phyloP scores from a whole-genome alignment of 2,888 invertebrate genomes.

The Andrena hattorfiana region DNA sequence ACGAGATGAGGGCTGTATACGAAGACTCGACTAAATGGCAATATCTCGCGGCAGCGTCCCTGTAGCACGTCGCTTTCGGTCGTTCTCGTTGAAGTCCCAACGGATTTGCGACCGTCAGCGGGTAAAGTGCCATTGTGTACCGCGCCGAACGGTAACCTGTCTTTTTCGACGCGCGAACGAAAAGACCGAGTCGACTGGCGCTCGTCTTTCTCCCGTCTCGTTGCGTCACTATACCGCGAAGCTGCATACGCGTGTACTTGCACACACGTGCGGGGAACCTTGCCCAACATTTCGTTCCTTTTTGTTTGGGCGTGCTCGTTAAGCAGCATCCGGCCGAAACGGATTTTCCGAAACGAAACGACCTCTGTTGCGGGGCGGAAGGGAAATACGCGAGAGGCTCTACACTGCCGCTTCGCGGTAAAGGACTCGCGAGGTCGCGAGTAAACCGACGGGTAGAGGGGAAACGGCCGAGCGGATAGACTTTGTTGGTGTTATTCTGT shows the following conservation, averaged over 20 bases:
- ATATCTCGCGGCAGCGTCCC: not conserved
- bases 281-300: slow-evolving; percentile 31
- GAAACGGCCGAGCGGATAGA: not conserved
- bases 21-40: not conserved
- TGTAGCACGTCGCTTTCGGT: not conserved
- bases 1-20: not conserved
- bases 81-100: not conserved
- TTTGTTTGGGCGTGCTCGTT: slow-evolving; percentile 32
- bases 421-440: slow-evolving; percentile 16
- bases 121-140: slow-evolving; percentile 23
- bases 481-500: not conserved
- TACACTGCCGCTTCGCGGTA: not conserved
- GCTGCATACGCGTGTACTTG: slow-evolving; percentile 16
- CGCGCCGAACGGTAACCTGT: slow-evolving; percentile 8
- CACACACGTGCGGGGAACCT: slow-evolving; percentile 62
- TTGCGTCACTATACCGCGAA: slow-evolving; percentile 61
- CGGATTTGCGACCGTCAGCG: slow-evolving; percentile 22
- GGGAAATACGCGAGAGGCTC: not conserved
- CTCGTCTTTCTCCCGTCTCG: slow-evolving; percentile 40
- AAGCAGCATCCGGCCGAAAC: not conserved
- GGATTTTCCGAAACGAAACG: slow-evolving; percentile 2
- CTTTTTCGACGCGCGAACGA: slow-evolving; percentile 21
- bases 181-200: slow-evolving; percentile 34
- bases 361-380: not conserved
- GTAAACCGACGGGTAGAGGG: not conserved